Evolutionary conservation across 1,140 invertebrate genomes (phyloP), one percentile per base, ranked within the genome.

Genomic region (Diploscapter pachys): DNA sequence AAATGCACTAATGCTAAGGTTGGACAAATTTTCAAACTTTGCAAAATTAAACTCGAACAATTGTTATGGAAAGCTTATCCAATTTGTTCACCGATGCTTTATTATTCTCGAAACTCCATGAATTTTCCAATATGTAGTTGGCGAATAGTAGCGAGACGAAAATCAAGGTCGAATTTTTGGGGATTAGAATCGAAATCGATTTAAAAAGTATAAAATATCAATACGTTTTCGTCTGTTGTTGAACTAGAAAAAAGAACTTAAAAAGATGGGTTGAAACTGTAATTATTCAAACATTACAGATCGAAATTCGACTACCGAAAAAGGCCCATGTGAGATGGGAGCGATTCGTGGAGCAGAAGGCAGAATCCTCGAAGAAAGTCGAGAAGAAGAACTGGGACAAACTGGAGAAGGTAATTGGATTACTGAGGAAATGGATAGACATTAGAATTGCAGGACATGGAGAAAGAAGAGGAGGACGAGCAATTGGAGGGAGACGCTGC

Each of bases 401-500:
- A 6, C 64, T 76, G n/a, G 75, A 76, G 49, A 76, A 76, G 69
- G 69, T 65, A 1, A 31, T 31, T 9, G 8, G 6, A 65, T 9
- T 65, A 65, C 51, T 31, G 57, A 31, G 57, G 31, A 59, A 31
- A 59, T 59, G 31, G 31, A 65, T 65, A 9, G 13, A 65, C 8
- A 49, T 9, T 9, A 9, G 13, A 31, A 49, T 31, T 65, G 8
- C 31, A 65, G 64, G 50, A 76, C 51, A 71, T 65, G 3, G 63
- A 72, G 4, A 70, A 71, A 31, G 75, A 72, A 8, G 75, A 76
- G 50, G 75, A 76, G 83, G 84, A 88, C 57, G 89, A 90, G 72
- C 88, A 89, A 76, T 77, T 86, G 4, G 91, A 95, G 86, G 94
- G 93, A 2, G 94, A 96, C 81, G 91, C 91, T 55, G 95, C 93